Evolutionary conservation across 2,113 vertebrate species (phyloP), one percentile per base, ranked within the genome.

Genomic region (Hypocryptadius cinnamomeus): DNA sequence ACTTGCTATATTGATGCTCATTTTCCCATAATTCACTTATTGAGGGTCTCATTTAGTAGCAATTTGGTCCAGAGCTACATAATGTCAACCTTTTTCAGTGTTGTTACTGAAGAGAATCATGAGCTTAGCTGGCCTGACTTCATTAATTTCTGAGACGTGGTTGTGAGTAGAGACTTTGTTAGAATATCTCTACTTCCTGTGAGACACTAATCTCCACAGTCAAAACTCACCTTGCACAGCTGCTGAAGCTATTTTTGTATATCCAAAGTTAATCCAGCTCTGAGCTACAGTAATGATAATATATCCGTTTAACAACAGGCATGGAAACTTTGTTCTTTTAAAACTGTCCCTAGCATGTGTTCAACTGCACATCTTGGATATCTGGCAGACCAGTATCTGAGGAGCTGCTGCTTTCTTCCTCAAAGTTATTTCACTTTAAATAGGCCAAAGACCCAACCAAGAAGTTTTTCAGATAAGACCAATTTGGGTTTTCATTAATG

Each of bases 241-340:
- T 3, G 6, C 76, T 74, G 77, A 92, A 82, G 88, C 85, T 90
- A 81, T 91, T 95, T 83, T 91, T 93, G 77, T 83, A 71, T 28
- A 66, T 78, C 77, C 72, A 90, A 89, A 96, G 72, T 89, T 92
- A 94, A 96, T 96, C 91, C 89, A 88, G 53, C 90, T 93, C 89
- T 81, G 86, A 95, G 79, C 72, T 92, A 76, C 30, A 23, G 59
- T 78, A 54, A 94, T 31, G 35, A 85, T 65, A 63, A 85, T 61
- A 63, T 65, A 90, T 85, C 64, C 51, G 16, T 93, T 94, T 91
- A 92, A 70, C 57, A 71, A 66, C 66, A 74, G 59, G 48, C 65
- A 31, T 57, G n/a, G 82, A 80, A 91, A 88, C 42, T 79, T 85
- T 37, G 23, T 56, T 86, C 22, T 79, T 89, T 80, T 73, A 40